Conservation (phyloP, 2,888 invertebrate species). For the Cryptus viduatorius region DNA sequence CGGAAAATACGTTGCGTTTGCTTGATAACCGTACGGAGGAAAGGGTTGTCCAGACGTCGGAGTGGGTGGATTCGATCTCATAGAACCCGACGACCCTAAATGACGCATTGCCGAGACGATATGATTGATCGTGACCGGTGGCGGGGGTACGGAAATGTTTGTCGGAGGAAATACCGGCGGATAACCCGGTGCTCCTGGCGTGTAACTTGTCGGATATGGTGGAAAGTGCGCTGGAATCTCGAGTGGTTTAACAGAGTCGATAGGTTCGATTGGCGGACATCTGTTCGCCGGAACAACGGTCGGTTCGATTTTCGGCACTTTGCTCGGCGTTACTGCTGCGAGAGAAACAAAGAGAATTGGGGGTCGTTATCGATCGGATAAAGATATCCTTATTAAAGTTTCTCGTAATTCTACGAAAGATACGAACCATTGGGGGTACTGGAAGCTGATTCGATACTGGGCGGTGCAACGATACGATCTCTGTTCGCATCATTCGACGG, state of each 20-base stretch:
- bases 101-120: constrained; percentile 80
- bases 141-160: constrained; percentile 82
- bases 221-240: constrained; percentile 79
- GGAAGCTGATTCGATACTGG: constrained; percentile 78
- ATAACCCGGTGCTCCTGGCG: constrained; percentile 77
- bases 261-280: constrained; percentile 76
- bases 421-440: constrained; percentile 80
- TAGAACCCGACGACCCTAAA: constrained; percentile 74
- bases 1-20: constrained; percentile 80
- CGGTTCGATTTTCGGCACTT: constrained; percentile 78
- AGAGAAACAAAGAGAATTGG: neutral
- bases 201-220: constrained; percentile 79
- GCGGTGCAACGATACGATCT: constrained; percentile 77
- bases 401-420: neutral
- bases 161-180: constrained; percentile 82
- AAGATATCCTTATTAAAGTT: neutral
- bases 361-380: constrained; percentile 24
- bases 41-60: constrained; percentile 75
- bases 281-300: constrained; percentile 79
- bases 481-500: constrained; percentile 82
- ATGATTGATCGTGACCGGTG: constrained; percentile 82
- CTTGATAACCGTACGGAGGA: constrained; percentile 80
- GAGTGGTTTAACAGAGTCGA: constrained; percentile 79
- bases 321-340: constrained; percentile 77
- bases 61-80: constrained; percentile 76